Evolutionary conservation across 2,888 invertebrate species (phyloP).

Genomic region (Cheilosia vulpina): DNA sequence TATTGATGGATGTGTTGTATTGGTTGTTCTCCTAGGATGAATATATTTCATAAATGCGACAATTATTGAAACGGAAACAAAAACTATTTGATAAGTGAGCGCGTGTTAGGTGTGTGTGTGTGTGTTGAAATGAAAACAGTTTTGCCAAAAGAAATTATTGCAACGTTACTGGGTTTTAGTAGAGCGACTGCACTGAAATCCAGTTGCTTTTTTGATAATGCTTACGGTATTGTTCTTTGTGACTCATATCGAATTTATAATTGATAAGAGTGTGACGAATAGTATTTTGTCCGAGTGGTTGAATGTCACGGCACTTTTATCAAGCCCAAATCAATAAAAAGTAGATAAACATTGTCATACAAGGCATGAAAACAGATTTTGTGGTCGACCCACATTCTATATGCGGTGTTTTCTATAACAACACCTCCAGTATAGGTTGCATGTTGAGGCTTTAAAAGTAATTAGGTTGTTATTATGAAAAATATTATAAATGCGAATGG

Average conservation of each 20-base stretch:
- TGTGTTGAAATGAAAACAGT: constrained; percentile 2
- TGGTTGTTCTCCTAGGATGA: constrained; percentile 70
- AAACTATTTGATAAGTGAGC: constrained; percentile 4
- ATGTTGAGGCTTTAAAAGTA: neutral
- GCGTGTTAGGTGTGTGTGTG: constrained; percentile 1
- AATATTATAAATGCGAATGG: neutral
- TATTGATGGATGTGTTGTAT: constrained; percentile 75
- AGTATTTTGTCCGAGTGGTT: neutral
- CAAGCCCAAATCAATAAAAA: neutral
- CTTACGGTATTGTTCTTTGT: neutral
- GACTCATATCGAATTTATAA: constrained; percentile 1
- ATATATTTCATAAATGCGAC: constrained; percentile 30
- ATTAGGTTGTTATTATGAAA: neutral
- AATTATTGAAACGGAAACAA: constrained; percentile 4
- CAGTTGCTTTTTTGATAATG: neutral
- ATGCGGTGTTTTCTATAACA: neutral
- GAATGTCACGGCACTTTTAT: neutral
- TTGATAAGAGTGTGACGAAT: neutral
- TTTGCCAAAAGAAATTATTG: neutral
- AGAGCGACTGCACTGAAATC: constrained; percentile 1
- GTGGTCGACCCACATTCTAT: neutral
- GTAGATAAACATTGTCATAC: neutral
- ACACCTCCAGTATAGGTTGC: neutral
- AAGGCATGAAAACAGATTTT: neutral
- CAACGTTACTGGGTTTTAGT: neutral